phyloP scores from a whole-genome alignment of 2,888 invertebrate species.

The Phragmatobia fuliginosa region DNA sequence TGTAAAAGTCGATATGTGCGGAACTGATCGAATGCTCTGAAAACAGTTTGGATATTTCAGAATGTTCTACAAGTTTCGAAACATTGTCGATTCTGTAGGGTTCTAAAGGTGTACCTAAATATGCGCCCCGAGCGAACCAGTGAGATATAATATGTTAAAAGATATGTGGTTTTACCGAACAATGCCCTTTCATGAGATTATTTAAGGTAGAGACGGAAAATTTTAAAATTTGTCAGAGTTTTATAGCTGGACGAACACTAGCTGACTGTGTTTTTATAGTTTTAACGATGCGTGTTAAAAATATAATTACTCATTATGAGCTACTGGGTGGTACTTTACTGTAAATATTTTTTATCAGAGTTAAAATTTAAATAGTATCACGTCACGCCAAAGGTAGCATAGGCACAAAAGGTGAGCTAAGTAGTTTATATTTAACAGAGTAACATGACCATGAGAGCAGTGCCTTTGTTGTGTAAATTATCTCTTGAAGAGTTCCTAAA shows the following conservation, averaged over 20 bases:
- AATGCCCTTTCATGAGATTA: background rate
- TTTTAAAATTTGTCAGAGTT: background rate
- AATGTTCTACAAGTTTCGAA: background rate
- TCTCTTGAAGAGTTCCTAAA: background rate
- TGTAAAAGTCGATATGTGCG: background rate
- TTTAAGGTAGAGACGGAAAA: background rate
- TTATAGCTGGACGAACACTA: background rate
- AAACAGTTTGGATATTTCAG: background rate
- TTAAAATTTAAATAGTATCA: background rate
- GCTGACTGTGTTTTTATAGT: background rate
- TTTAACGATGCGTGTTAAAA: conserved; percentile 6
- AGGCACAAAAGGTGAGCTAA: background rate
- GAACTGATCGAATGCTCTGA: background rate
- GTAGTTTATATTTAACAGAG: background rate
- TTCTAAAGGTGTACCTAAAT: background rate
- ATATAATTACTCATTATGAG: background rate
- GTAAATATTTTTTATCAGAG: background rate
- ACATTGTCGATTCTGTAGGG: background rate
- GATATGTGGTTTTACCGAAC: no score
- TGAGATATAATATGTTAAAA: no score
- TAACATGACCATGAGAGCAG: background rate
- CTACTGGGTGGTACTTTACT: background rate
- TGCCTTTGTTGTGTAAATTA: background rate
- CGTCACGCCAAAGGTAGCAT: background rate
- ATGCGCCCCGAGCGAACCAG: background rate